phyloP scores from a whole-genome alignment of 23 tunicate genomes.

The Halocynthia roretzi region DNA sequence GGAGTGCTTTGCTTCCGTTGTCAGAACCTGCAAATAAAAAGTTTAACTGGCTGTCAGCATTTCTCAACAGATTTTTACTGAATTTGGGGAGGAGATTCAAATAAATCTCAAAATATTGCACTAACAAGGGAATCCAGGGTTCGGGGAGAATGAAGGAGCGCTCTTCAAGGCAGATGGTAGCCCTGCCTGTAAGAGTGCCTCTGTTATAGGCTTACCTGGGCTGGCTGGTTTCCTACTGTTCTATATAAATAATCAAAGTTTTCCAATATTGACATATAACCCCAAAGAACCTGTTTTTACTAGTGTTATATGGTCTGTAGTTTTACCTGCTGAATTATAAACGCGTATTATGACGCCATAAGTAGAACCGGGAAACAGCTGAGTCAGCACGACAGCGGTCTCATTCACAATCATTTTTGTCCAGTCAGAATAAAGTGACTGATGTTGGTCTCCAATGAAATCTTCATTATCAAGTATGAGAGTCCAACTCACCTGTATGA shows the following conservation, averaged over 20 bases:
- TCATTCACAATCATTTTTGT: not conserved
- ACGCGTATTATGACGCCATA: conserved; percentile 3
- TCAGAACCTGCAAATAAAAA: conserved; percentile 13
- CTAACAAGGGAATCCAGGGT: too few relatives aligned
- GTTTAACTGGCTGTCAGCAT: not conserved
- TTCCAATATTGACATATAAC: too few relatives aligned
- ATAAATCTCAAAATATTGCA: conserved; percentile 6
- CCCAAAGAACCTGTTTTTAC: too few relatives aligned
- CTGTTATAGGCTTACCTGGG: too few relatives aligned
- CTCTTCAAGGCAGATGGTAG: too few relatives aligned
- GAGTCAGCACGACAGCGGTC: conserved; percentile 6
- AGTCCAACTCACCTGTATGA: not conserved
- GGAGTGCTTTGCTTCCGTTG: conserved; percentile 14
- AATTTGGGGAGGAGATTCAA: not conserved
- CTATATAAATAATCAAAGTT: too few relatives aligned
- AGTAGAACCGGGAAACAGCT: conserved; percentile 8
- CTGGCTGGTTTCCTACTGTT: too few relatives aligned
- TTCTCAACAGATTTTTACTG: not conserved
- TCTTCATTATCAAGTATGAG: not conserved
- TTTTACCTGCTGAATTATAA: conserved; percentile 23
- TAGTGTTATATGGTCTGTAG: too few relatives aligned
- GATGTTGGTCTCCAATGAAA: not conserved
- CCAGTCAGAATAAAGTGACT: conserved; percentile 2
- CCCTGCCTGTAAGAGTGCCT: too few relatives aligned
- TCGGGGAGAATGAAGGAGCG: too few relatives aligned